Percentiles rank a stretch among this genome's conserved stretches.
Conservation (phyloP, 2,797 vertebrate genomes). For the Triplophysa bombifrons region DNA sequence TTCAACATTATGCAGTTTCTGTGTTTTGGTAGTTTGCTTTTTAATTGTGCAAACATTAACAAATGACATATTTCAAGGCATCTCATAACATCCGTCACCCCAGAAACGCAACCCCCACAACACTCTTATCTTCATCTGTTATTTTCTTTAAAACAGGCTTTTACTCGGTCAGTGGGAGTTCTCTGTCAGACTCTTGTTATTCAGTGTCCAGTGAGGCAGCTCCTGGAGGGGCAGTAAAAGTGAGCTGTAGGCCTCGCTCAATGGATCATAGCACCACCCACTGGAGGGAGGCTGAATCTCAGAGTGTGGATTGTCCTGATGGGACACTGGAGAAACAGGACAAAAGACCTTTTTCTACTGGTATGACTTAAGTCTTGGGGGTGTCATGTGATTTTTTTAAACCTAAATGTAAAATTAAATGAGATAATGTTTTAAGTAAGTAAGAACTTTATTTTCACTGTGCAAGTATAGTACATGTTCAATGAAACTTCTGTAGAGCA, state of each 20-base stretch:
- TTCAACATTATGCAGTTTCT: neutral
- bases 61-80: constrained; percentile 44
- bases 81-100: constrained; percentile 60
- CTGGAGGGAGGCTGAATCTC: constrained; percentile 73
- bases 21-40: constrained; percentile 24
- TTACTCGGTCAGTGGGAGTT: constrained; percentile 83
- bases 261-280: constrained; percentile 73
- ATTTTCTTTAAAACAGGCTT: constrained; percentile 70
- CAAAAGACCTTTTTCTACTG: constrained; percentile 71
- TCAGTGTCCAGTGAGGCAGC: constrained; percentile 81
- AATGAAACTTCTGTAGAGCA: too few relatives aligned
- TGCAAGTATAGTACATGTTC: too few relatives aligned
- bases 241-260: constrained; percentile 63
- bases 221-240: constrained; percentile 54
- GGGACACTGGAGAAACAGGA: constrained; percentile 59
- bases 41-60: constrained; percentile 71
- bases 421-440: too few relatives aligned
- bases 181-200: constrained; percentile 84
- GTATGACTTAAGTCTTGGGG: constrained; percentile 61
- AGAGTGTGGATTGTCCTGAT: constrained; percentile 54
- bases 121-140: constrained; percentile 39
- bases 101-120: constrained; percentile 53
- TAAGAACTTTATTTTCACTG: too few relatives aligned
- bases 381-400: neutral
- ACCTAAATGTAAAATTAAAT: too few relatives aligned